These are phyloP conservation scores for Papilio xuthus DNA, from an alignment of 1,140 invertebrate species.

Conservation along the genomic window DNA sequence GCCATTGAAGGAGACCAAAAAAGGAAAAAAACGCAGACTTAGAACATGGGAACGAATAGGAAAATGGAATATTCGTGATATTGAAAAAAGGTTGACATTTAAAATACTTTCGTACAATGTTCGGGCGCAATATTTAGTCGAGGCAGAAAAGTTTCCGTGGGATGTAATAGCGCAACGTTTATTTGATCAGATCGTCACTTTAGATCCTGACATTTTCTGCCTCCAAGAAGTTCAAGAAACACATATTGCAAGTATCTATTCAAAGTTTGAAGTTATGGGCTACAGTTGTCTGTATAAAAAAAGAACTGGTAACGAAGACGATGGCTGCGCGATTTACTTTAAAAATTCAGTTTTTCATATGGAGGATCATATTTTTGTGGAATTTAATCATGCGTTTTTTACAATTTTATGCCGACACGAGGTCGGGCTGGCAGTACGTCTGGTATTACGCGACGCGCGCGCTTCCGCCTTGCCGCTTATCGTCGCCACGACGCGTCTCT, in stretches of 20 bases:
- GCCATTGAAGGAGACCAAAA: not conserved
- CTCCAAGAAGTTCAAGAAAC: constrained; percentile 5
- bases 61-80: not conserved
- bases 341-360: constrained; percentile 12
- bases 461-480: not conserved
- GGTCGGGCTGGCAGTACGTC: not conserved
- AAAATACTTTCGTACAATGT: constrained; percentile 4
- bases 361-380: constrained; percentile 13
- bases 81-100: not conserved
- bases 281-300: not conserved
- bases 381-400: not conserved
- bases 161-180: not conserved
- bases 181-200: not conserved
- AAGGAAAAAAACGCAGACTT: not conserved
- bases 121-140: not conserved
- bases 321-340: constrained; percentile 16
- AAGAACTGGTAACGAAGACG: not conserved
- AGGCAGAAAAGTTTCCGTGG: not conserved
- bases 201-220: constrained; percentile 14
- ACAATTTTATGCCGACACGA: not conserved
- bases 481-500: not conserved
- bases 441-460: not conserved
- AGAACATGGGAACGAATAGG: not conserved
- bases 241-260: not conserved
- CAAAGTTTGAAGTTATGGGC: not conserved